Evolutionary conservation across 2,888 invertebrate species (phyloP).

Genomic region (Branchipolynoe longqiensis): DNA sequence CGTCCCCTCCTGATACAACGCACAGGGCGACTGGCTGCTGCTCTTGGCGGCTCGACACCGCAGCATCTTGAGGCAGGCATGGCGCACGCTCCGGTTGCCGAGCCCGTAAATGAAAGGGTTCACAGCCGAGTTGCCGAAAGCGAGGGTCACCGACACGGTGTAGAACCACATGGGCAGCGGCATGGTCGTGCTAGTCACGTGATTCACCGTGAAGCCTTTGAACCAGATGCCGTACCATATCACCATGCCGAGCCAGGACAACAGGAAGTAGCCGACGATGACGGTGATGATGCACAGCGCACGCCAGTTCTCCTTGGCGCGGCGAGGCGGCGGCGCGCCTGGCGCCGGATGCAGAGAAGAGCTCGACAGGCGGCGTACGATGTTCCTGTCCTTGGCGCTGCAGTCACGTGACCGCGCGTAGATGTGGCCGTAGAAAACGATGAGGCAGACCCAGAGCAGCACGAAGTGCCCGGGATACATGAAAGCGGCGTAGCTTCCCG

Average conservation of each 20-base stretch:
- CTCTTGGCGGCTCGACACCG: no score
- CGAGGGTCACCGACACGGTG: slow-evolving; percentile 67
- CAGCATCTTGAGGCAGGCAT: slow-evolving; percentile 44
- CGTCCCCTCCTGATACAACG: no score
- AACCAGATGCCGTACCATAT: slow-evolving; percentile 61
- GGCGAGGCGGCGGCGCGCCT: slow-evolving; percentile 21
- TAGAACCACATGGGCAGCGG: slow-evolving; percentile 65
- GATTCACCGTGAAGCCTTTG: slow-evolving; percentile 61
- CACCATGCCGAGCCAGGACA: slow-evolving; percentile 64
- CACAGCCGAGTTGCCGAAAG: slow-evolving; percentile 75
- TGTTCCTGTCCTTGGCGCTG: background rate
- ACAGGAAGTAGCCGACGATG: slow-evolving; percentile 64
- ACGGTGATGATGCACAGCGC: slow-evolving; percentile 62
- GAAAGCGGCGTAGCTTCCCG: slow-evolving; percentile 62
- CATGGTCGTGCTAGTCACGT: slow-evolving; percentile 17
- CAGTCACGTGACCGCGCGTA: slow-evolving; percentile 59
- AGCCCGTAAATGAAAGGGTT: slow-evolving; percentile 76
- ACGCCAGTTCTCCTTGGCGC: slow-evolving; percentile 63
- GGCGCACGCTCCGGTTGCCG: slow-evolving; percentile 68
- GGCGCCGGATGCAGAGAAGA: slow-evolving; percentile 25
- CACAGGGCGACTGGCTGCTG: no score
- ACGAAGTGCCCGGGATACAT: slow-evolving; percentile 64
- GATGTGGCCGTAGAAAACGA: slow-evolving; percentile 63
- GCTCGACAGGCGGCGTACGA: slow-evolving; percentile 57
- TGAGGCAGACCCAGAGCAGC: slow-evolving; percentile 62